A percentile compares a stretch with the other conserved stretches of the same genome.
These are phyloP conservation scores for Corythoichthys intestinalis DNA, from an alignment of 2,113 vertebrate genomes.

Conservation along the genomic window DNA sequence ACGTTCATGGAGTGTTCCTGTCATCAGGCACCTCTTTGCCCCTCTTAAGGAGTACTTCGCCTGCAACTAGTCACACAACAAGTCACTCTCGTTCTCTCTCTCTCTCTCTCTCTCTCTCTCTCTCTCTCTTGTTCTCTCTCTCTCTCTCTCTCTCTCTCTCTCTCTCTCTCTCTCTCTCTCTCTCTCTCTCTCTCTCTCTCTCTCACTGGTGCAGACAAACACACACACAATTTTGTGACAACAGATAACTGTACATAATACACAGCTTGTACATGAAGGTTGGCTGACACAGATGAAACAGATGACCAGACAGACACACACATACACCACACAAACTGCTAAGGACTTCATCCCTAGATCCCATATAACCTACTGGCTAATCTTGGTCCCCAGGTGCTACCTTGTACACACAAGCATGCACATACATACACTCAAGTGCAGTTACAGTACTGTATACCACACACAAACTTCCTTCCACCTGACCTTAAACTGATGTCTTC, in stretches of 20 bases:
- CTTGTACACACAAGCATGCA: constrained; percentile 36
- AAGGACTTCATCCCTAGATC: constrained; percentile 55
- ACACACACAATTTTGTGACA: constrained; percentile 28
- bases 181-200: constrained; percentile 24
- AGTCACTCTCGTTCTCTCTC: constrained; percentile 26
- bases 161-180: constrained; percentile 33
- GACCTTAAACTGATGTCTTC: constrained; percentile 61
- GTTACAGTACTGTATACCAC: background rate
- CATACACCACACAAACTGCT: constrained; percentile 38
- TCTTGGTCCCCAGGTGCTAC: constrained; percentile 65
- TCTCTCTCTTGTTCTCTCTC: background rate
- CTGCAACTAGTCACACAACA: constrained; percentile 81
- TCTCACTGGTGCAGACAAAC: constrained; percentile 19
- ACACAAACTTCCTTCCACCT: constrained; percentile 12
- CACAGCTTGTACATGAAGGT: constrained; percentile 55
- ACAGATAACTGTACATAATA: constrained; percentile 34
- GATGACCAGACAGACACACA: constrained; percentile 28
- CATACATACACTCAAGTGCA: constrained; percentile 9
- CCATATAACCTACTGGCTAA: constrained; percentile 56
- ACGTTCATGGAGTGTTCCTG: constrained; percentile 96
- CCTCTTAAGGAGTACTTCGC: constrained; percentile 98
- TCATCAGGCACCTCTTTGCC: constrained; percentile 97
- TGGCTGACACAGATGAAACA: constrained; percentile 46
- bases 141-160: constrained; percentile 16
- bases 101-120: background rate